A percentile compares a stretch with the other conserved stretches of the same genome.
phyloP scores from a whole-genome alignment of 2,888 invertebrate genomes.

The Apoda limacodes region DNA sequence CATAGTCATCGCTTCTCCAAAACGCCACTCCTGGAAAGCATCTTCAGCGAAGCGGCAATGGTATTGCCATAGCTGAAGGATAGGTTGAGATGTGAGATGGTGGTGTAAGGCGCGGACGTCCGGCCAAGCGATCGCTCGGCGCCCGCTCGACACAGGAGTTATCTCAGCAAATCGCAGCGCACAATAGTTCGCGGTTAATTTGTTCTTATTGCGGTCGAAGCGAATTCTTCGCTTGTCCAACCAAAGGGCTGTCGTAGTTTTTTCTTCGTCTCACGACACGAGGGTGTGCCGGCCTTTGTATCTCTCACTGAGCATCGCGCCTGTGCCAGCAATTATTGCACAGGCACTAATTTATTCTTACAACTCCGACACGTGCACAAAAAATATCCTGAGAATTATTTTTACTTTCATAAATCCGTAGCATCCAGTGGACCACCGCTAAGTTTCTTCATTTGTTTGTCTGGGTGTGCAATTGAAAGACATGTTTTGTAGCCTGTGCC shows the following conservation, averaged over 20 bases:
- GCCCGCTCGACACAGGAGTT: constrained; percentile 58
- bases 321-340: constrained; percentile 34
- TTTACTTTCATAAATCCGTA: constrained; percentile 14
- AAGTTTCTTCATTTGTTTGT: too few relatives aligned
- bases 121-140: constrained; percentile 31
- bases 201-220: constrained; percentile 65
- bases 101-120: constrained; percentile 29
- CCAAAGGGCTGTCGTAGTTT: constrained; percentile 55
- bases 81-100: too few relatives aligned
- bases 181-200: constrained; percentile 64
- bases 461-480: too few relatives aligned
- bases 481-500: too few relatives aligned
- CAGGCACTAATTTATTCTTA: constrained; percentile 31
- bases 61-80: constrained; percentile 4
- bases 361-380: constrained; percentile 13
- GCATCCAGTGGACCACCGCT: constrained; percentile 23
- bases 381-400: constrained; percentile 1
- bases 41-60: neutral
- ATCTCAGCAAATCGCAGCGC: constrained; percentile 64
- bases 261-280: constrained; percentile 41
- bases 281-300: constrained; percentile 39
- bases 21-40: constrained; percentile 21
- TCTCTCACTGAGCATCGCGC: constrained; percentile 34
- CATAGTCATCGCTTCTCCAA: too few relatives aligned
- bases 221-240: constrained; percentile 62